phyloP scores from a whole-genome alignment of 2,797 vertebrate species.

The Xerus rutilus region DNA sequence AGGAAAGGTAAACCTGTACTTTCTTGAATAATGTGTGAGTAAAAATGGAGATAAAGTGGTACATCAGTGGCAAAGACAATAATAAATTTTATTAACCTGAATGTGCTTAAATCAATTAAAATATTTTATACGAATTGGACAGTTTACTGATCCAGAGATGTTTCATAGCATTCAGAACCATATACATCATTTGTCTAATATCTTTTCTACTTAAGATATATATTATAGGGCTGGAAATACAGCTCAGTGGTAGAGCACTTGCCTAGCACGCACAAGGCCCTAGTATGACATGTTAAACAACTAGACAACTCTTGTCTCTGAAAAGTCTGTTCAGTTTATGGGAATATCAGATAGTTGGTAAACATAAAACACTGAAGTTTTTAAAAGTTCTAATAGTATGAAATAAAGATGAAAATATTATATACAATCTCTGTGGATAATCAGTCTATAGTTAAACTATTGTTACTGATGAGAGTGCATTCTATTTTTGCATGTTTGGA shows the following conservation, averaged over 20 bases:
- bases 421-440: not conserved
- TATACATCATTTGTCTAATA: constrained; percentile 25
- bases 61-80: not conserved
- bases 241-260: no score
- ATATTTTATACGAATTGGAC: constrained; percentile 5
- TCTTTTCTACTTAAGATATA: not conserved
- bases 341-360: constrained; percentile 41
- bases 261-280: no score
- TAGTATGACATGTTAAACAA: constrained; percentile 4
- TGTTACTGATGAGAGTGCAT: not conserved
- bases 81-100: constrained; percentile 14
- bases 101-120: constrained; percentile 35
- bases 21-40: not conserved
- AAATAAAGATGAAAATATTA: constrained; percentile 49
- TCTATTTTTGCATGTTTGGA: not conserved
- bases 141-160: constrained; percentile 9
- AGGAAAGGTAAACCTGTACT: not conserved
- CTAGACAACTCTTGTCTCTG: constrained; percentile 12
- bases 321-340: constrained; percentile 44
- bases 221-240: not conserved
- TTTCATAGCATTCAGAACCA: constrained; percentile 34
- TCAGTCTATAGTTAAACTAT: not conserved
- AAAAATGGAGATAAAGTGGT: constrained; percentile 11
- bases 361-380: constrained; percentile 50
- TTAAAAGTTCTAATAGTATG: constrained; percentile 41